Evolutionary conservation across 2,797 vertebrate species (phyloP).

Genomic region (Trachurus trachurus): DNA sequence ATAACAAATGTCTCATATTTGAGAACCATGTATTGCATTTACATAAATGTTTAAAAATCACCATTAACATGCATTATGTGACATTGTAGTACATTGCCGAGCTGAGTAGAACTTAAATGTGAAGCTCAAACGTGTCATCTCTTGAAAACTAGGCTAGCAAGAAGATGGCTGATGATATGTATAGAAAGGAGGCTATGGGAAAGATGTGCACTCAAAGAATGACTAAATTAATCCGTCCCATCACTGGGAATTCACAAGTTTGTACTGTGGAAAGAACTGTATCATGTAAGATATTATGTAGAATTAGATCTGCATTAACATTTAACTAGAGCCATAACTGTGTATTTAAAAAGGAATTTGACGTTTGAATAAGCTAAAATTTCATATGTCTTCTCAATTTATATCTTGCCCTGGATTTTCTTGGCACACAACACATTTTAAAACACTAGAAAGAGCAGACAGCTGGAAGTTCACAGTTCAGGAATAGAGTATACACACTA

Average conservation of each 20-base stretch:
- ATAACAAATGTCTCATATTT: conserved; percentile 1
- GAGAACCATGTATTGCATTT: conserved; percentile 3
- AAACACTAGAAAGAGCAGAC: conserved; percentile 1
- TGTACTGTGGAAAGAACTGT: conserved; percentile 45
- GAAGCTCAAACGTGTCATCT: conserved; percentile 66
- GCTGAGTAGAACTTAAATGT: conserved; percentile 60
- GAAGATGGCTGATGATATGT: conserved; percentile 64
- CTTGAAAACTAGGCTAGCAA: conserved; percentile 79
- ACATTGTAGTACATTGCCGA: conserved; percentile 39
- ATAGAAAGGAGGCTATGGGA: conserved; percentile 80
- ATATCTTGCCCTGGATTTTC: background rate
- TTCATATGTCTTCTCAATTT: background rate
- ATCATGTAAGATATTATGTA: conserved; percentile 14
- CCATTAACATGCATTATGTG: conserved; percentile 45
- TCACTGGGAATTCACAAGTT: conserved; percentile 71
- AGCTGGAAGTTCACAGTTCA: background rate
- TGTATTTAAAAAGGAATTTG: background rate
- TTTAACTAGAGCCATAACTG: background rate
- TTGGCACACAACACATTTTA: background rate
- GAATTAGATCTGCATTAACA: background rate
- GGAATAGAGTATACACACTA: background rate
- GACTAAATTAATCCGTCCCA: conserved; percentile 72
- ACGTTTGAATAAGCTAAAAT: background rate
- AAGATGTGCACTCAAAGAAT: conserved; percentile 68
- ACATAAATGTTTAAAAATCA: conserved; percentile 38